A percentile compares a stretch with the other conserved stretches of the same genome.
These are phyloP conservation scores for Archaeoteleia sp. DNA, from an alignment of 2,888 invertebrate species.

Conservation along the genomic window DNA sequence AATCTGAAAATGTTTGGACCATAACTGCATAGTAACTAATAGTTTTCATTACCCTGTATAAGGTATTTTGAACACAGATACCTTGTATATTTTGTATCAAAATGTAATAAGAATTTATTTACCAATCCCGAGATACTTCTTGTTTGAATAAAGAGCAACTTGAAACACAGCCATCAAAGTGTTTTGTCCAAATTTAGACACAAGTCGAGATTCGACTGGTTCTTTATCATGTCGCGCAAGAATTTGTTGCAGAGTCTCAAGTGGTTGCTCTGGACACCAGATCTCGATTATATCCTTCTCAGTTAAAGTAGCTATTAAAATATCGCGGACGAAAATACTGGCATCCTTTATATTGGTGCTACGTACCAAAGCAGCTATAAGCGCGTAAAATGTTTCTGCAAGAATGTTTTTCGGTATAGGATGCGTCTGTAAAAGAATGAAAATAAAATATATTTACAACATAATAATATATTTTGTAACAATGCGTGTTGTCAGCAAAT, in stretches of 20 bases:
- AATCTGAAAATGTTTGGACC: no score
- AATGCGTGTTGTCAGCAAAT: no score
- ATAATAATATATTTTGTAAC: no score
- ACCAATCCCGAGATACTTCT: constrained; percentile 89
- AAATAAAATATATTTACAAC: not conserved
- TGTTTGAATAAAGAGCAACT: constrained; percentile 91
- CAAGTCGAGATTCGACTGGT: constrained; percentile 85
- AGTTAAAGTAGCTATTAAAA: constrained; percentile 88
- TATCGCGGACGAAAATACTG: constrained; percentile 88
- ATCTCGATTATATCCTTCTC: constrained; percentile 90
- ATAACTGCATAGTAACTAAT: no score
- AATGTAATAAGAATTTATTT: constrained; percentile 48
- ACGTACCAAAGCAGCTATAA: constrained; percentile 85
- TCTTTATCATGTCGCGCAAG: constrained; percentile 78
- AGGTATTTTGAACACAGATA: no score
- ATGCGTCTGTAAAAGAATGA: constrained; percentile 79
- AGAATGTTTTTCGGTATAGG: constrained; percentile 81
- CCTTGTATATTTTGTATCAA: no score
- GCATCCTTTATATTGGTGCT: constrained; percentile 82
- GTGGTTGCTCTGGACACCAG: constrained; percentile 88
- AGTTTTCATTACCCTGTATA: no score
- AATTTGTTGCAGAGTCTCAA: constrained; percentile 81
- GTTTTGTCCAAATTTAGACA: constrained; percentile 85
- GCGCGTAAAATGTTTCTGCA: constrained; percentile 85
- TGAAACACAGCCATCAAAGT: constrained; percentile 90